Evolutionary conservation across 1,140 invertebrate species (phyloP).

Genomic region (Solenopsis fugax): DNA sequence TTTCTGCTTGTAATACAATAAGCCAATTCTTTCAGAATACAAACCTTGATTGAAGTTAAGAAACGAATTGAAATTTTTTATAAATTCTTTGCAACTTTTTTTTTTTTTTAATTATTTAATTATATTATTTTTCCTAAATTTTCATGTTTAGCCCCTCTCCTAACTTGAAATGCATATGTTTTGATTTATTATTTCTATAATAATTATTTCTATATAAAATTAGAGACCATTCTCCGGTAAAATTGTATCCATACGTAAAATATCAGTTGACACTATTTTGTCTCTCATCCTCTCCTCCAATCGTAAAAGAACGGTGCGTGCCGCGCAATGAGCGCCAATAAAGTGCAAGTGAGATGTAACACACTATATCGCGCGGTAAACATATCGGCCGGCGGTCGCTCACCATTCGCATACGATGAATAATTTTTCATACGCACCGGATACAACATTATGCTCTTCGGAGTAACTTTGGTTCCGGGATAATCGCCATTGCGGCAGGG

Average conservation of each 20-base stretch:
- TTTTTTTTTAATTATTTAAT: no score
- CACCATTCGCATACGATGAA: slow-evolving; percentile 42
- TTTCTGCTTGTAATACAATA: background rate
- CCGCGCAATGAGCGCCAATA: background rate
- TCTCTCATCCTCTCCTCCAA: background rate
- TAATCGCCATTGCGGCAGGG: slow-evolving; percentile 47
- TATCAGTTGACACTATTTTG: slow-evolving; percentile 1
- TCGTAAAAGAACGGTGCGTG: slow-evolving; percentile 24
- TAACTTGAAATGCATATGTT: background rate
- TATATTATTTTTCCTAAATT: background rate
- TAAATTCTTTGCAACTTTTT: background rate
- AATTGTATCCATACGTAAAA: background rate
- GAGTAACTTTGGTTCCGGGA: slow-evolving; percentile 53
- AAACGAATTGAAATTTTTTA: background rate
- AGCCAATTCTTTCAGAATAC: background rate
- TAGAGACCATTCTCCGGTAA: background rate
- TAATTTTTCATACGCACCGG: slow-evolving; percentile 61
- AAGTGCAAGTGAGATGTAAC: slow-evolving; percentile 22
- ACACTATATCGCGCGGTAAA: slow-evolving; percentile 19
- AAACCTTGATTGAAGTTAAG: background rate
- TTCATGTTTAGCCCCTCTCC: background rate
- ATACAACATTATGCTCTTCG: slow-evolving; percentile 46
- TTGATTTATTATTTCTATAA: background rate
- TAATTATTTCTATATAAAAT: background rate
- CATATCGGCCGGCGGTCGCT: slow-evolving; percentile 23